phyloP scores from a whole-genome alignment of 2,888 invertebrate species.

The Oligia latruncula region DNA sequence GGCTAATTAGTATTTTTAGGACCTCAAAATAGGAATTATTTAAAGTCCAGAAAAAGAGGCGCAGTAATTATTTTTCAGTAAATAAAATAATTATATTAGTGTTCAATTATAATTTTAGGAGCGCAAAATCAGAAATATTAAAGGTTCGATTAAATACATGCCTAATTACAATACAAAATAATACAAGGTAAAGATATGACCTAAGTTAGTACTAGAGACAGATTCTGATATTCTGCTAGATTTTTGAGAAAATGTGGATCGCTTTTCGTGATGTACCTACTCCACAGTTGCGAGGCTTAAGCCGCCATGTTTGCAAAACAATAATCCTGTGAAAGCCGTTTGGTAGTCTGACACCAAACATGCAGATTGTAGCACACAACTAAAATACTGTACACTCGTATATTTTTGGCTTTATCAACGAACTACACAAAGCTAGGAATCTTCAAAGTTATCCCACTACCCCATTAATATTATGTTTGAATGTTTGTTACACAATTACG shows the following conservation, averaged over 20 bases:
- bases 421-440: background rate
- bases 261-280: background rate
- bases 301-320: constrained; percentile 2
- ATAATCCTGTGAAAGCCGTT: constrained; percentile 25
- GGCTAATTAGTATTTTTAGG: too few relatives aligned
- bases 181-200: too few relatives aligned
- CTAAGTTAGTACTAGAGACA: background rate
- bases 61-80: too few relatives aligned
- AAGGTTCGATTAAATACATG: too few relatives aligned
- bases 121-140: too few relatives aligned
- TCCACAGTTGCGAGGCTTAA: background rate
- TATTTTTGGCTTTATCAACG: background rate
- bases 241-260: background rate
- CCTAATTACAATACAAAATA: background rate
- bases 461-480: background rate
- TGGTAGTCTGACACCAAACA: constrained; percentile 10
- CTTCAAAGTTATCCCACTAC: background rate
- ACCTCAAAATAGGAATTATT: too few relatives aligned
- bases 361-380: background rate
- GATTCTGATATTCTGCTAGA: background rate
- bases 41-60: too few relatives aligned
- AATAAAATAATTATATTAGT: too few relatives aligned
- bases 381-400: background rate
- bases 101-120: too few relatives aligned
- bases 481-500: background rate